A percentile compares a stretch with the other conserved stretches of the same genome.
phyloP scores from a whole-genome alignment of 2,888 invertebrate genomes.

The Chymomyza procnemis region DNA sequence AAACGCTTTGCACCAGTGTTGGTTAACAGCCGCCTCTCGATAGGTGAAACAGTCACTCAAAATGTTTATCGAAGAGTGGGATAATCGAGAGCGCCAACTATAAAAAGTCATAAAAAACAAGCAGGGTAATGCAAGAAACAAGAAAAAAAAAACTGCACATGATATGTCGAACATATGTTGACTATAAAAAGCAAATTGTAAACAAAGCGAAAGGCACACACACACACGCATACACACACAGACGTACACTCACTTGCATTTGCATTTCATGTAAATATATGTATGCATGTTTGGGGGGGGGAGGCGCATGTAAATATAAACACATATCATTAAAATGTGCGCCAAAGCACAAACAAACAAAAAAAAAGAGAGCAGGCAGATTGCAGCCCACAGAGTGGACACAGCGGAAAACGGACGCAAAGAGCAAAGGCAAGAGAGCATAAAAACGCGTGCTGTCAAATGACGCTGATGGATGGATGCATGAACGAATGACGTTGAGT shows the following conservation, averaged over 20 bases:
- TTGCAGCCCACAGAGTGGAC: conserved; percentile 1
- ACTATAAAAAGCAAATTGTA: conserved; percentile 59
- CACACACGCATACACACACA: background rate
- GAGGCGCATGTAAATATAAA: conserved; percentile 24
- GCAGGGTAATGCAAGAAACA: conserved; percentile 12
- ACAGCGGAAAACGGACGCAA: background rate
- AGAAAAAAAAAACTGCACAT: conserved; percentile 46
- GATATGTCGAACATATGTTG: conserved; percentile 63
- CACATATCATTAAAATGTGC: conserved; percentile 31
- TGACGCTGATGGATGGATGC: conserved; percentile 11
- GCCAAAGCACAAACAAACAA: conserved; percentile 7
- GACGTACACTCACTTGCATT: background rate
- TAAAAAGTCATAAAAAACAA: conserved; percentile 29
- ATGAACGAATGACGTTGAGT: background rate
- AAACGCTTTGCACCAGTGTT: conserved; percentile 53
- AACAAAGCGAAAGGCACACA: conserved; percentile 45
- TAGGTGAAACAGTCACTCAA: background rate
- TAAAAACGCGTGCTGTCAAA: conserved; percentile 7
- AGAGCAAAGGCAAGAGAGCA: conserved; percentile 12
- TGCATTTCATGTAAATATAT: background rate
- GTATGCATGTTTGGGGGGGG: background rate
- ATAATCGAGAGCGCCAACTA: background rate
- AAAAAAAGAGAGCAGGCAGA: background rate
- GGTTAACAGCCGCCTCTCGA: conserved; percentile 30
- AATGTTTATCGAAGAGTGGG: background rate